These are phyloP conservation scores for Zaprionus kolodkinae DNA, from an alignment of 1,140 invertebrate genomes.

Conservation along the genomic window DNA sequence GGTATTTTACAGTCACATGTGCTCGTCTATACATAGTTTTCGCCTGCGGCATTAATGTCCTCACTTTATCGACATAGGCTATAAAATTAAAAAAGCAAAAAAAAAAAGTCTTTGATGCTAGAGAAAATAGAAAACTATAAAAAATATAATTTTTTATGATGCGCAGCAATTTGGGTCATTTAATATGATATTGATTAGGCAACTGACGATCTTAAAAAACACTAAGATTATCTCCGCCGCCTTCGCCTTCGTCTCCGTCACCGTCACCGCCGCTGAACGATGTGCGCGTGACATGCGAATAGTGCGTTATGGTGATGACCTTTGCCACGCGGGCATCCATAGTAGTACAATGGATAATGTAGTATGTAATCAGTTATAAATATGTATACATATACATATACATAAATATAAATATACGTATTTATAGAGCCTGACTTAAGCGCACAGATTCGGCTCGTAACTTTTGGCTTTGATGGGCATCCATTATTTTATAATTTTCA, in stretches of 20 bases:
- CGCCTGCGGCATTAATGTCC: conserved; percentile 4
- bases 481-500: conserved; percentile 62
- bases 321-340: conserved; percentile 20
- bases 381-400: too few species aligned
- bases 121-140: conserved; percentile 4
- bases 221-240: neutral
- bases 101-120: conserved; percentile 2
- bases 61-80: neutral
- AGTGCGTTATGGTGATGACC: conserved; percentile 36
- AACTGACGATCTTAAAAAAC: neutral
- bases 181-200: conserved; percentile 1
- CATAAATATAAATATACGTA: too few species aligned
- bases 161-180: conserved; percentile 6
- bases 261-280: neutral
- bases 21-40: neutral
- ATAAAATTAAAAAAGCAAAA: neutral
- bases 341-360: conserved; percentile 21
- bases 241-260: neutral
- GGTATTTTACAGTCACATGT: neutral
- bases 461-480: conserved; percentile 41
- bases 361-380: conserved; percentile 50
- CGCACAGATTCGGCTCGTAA: conserved; percentile 49
- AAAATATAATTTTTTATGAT: neutral
- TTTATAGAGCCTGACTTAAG: conserved; percentile 58
- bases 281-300: neutral